phyloP scores from a whole-genome alignment of 2,888 invertebrate genomes.

The Diploptera punctata region DNA sequence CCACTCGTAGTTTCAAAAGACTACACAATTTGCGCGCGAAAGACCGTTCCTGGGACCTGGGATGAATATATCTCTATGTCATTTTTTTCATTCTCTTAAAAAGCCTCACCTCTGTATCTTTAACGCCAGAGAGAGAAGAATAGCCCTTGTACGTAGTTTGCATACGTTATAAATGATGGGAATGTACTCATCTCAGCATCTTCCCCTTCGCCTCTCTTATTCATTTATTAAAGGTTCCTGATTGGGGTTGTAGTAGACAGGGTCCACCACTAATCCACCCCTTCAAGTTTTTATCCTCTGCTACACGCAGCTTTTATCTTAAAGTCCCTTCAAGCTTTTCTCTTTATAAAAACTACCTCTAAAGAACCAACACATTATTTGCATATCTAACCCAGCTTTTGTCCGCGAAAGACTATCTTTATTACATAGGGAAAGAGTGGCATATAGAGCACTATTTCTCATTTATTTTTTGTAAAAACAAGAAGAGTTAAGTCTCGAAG shows the following conservation, averaged over 20 bases:
- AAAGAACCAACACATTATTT: slow-evolving; percentile 36
- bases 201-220: slow-evolving; percentile 13
- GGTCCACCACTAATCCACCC: slow-evolving; percentile 40
- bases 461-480: no score
- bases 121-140: slow-evolving; percentile 10
- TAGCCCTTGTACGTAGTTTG: slow-evolving; percentile 20
- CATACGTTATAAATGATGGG: slow-evolving; percentile 29
- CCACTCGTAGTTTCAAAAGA: no score
- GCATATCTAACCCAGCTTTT: slow-evolving; percentile 38
- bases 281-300: slow-evolving; percentile 8
- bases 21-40: neutral
- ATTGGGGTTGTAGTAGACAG: slow-evolving; percentile 19
- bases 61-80: neutral
- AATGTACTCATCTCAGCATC: slow-evolving; percentile 18
- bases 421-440: neutral
- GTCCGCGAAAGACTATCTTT: slow-evolving; percentile 3
- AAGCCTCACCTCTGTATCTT: neutral
- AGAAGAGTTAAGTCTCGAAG: no score
- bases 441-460: neutral
- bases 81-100: slow-evolving; percentile 28
- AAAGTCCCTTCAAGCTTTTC: slow-evolving; percentile 34
- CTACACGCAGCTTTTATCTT: slow-evolving; percentile 36
- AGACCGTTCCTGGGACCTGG: neutral
- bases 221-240: slow-evolving; percentile 16
- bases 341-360: slow-evolving; percentile 22